Percentiles rank a stretch among this genome's conserved stretches.
Evolutionary conservation across 2,113 vertebrate species (phyloP).

Genomic region (Semicossyphus pulcher): DNA sequence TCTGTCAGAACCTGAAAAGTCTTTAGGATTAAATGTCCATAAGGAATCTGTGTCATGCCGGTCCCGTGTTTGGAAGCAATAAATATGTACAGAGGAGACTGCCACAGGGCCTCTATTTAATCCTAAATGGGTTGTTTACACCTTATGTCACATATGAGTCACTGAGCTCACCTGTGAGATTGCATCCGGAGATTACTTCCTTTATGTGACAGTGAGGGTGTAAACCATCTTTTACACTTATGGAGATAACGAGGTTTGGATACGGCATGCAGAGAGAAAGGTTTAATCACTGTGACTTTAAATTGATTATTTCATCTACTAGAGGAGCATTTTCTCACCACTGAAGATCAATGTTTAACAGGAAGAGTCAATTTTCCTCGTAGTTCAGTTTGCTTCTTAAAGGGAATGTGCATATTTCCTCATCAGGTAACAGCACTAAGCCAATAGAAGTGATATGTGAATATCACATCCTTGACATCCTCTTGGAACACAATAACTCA

Average conservation of each 20-base stretch:
- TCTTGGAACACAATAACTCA: neutral
- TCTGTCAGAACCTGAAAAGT: neutral
- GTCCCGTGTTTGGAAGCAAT: neutral
- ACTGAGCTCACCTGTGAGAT: no score
- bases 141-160: no score
- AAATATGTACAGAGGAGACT: neutral
- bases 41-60: constrained; percentile 4
- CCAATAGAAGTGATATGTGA: neutral
- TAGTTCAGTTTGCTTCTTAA: neutral
- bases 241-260: no score
- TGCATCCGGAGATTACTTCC: no score
- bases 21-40: constrained; percentile 6
- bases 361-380: neutral
- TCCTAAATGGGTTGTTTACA: neutral
- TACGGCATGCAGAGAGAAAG: no score
- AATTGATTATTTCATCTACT: no score
- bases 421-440: neutral
- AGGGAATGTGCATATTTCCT: neutral
- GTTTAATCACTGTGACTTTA: no score
- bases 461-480: neutral
- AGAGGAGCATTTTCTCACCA: no score
- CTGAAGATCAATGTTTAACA: neutral
- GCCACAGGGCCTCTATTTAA: neutral
- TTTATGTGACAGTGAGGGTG: no score
- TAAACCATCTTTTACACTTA: no score